phyloP scores from a whole-genome alignment of 2,797 vertebrate genomes.

The Liasis olivaceus region DNA sequence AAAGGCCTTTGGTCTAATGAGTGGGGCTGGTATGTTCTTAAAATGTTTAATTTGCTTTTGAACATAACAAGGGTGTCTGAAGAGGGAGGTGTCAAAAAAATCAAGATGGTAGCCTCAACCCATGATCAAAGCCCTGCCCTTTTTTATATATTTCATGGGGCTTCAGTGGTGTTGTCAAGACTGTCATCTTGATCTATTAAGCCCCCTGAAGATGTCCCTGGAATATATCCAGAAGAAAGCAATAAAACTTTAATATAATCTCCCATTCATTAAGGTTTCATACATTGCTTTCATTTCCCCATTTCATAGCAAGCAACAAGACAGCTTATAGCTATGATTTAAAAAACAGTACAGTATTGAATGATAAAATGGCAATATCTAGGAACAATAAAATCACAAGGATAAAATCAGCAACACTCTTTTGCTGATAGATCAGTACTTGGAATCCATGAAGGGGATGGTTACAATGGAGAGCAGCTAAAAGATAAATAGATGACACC shows the following conservation, averaged over 20 bases:
- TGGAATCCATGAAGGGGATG: background rate
- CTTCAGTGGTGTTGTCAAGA: too few species aligned
- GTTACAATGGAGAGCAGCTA: background rate
- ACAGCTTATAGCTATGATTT: background rate
- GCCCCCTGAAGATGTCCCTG: too few species aligned
- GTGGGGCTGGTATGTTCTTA: background rate
- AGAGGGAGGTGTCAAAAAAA: too few species aligned
- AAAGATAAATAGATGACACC: too few species aligned
- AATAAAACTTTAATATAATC: background rate
- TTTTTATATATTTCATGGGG: too few species aligned
- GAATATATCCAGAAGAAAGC: background rate
- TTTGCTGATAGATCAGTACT: too few species aligned
- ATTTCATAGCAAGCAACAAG: background rate
- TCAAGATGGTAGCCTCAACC: too few species aligned
- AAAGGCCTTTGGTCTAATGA: background rate
- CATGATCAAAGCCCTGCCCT: too few species aligned
- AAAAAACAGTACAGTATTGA: background rate
- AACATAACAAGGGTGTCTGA: too few species aligned
- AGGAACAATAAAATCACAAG: background rate
- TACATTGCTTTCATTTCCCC: background rate
- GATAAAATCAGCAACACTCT: background rate
- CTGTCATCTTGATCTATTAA: too few species aligned
- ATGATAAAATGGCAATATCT: background rate
- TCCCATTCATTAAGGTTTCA: background rate
- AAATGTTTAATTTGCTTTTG: background rate